phyloP scores from a whole-genome alignment of 2,113 vertebrate genomes.

The Anolis sagrei region DNA sequence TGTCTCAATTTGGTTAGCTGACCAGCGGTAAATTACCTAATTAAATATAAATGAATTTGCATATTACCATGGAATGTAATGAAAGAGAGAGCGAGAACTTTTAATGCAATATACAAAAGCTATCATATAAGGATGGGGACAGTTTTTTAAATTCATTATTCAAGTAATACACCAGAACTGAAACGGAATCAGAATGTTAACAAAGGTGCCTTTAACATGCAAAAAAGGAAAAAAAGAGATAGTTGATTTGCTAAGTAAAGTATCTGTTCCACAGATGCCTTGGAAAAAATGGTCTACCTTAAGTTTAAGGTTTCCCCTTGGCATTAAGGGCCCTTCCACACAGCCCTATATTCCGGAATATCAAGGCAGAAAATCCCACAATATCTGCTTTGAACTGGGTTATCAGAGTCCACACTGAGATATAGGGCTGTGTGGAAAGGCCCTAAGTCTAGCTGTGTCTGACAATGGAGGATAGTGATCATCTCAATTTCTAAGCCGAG shows the following conservation, averaged over 20 bases:
- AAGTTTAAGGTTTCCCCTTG: too few relatives aligned
- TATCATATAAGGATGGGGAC: not conserved
- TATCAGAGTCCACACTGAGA: too few relatives aligned
- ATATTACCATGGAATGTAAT: not conserved
- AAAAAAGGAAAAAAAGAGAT: not conserved
- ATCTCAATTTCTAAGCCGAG: too few relatives aligned
- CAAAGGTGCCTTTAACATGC: not conserved
- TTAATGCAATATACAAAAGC: not conserved
- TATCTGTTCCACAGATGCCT: not conserved
- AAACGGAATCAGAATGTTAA: not conserved
- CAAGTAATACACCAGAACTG: not conserved
- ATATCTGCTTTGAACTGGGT: too few relatives aligned
- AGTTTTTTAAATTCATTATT: not conserved
- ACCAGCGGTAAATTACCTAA: slow-evolving; percentile 4
- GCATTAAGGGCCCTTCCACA: too few relatives aligned
- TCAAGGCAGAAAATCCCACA: too few relatives aligned
- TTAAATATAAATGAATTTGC: slow-evolving; percentile 23
- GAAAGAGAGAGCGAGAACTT: not conserved
- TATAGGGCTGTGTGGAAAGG: too few relatives aligned
- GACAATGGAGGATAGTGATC: too few relatives aligned
- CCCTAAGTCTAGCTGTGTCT: too few relatives aligned
- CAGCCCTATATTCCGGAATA: too few relatives aligned
- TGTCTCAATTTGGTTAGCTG: not conserved
- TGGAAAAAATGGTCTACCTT: not conserved
- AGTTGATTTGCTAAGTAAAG: not conserved